Conservation (phyloP, 2,888 invertebrate species). For the Lasioglossum malachurum region DNA sequence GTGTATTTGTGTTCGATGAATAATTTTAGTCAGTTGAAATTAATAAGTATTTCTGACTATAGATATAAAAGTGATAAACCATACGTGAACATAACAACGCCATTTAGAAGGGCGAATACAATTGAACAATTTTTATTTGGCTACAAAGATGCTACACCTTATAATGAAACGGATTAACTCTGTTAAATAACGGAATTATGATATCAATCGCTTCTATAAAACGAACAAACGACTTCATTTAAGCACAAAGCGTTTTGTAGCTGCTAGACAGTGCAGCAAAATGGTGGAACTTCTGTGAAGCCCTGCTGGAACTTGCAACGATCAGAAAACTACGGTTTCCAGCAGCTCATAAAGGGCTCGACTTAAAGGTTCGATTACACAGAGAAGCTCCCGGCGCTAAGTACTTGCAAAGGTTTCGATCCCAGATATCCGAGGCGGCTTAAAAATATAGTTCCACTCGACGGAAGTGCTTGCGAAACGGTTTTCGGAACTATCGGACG, state of each 20-base stretch:
- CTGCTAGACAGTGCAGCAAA: not conserved
- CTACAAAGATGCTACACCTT: too few species aligned
- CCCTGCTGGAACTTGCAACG: not conserved
- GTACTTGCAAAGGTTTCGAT: not conserved
- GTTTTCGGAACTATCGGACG: not conserved
- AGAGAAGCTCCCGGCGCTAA: not conserved
- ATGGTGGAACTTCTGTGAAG: not conserved
- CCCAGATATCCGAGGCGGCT: not conserved
- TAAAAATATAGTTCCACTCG: not conserved
- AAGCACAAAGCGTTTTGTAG: not conserved
- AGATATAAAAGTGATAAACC: too few species aligned
- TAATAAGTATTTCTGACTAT: too few species aligned
- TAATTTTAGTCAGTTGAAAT: too few species aligned
- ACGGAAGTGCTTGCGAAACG: not conserved
- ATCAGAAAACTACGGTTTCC: not conserved
- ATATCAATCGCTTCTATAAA: not conserved
- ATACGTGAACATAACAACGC: too few species aligned
- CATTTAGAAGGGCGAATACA: too few species aligned
- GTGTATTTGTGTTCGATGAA: too few species aligned
- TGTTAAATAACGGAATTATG: too few species aligned
- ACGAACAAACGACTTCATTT: not conserved
- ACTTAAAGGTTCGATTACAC: not conserved
- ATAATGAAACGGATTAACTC: too few species aligned
- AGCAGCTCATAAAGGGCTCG: conserved; percentile 6
- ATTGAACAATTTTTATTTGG: too few species aligned